These are phyloP conservation scores for Apomyelois bistriatella DNA, from an alignment of 2,888 invertebrate genomes.

Conservation along the genomic window DNA sequence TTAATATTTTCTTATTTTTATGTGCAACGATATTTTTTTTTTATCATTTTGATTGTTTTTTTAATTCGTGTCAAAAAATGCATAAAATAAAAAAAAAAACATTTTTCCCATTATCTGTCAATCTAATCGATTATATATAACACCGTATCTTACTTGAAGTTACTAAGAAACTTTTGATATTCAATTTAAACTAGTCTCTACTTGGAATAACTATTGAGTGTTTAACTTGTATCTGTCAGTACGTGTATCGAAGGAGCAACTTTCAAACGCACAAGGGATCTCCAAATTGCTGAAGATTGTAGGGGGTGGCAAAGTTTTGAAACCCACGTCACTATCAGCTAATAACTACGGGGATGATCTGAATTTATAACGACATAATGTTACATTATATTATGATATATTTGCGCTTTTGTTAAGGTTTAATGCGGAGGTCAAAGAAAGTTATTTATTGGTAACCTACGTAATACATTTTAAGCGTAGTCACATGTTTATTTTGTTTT, in stretches of 20 bases:
- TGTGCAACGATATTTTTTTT: too few species aligned
- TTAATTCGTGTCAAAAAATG: too few species aligned
- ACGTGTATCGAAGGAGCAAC: conserved; percentile 47
- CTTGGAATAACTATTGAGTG: conserved; percentile 10
- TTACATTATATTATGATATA: conserved; percentile 16
- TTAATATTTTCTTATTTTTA: too few species aligned
- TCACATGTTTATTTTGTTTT: too few species aligned
- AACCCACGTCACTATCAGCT: conserved; percentile 73
- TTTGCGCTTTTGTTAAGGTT: neutral
- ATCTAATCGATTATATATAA: neutral
- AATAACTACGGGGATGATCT: conserved; percentile 57
- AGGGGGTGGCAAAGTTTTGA: conserved; percentile 60
- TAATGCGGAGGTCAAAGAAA: too few species aligned
- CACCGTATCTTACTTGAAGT: neutral
- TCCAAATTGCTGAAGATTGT: conserved; percentile 50
- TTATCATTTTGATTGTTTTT: too few species aligned
- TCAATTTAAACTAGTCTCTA: conserved; percentile 8
- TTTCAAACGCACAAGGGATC: conserved; percentile 69
- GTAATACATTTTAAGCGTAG: too few species aligned
- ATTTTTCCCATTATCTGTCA: neutral
- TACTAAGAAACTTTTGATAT: conserved; percentile 7
- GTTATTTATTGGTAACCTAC: too few species aligned
- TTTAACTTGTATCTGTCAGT: conserved; percentile 34
- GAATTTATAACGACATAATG: conserved; percentile 52
- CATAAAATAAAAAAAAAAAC: too few species aligned